A percentile compares a stretch with the other conserved stretches of the same genome.
These are phyloP conservation scores for Colaptes auratus DNA, from an alignment of 2,113 vertebrate species.

Conservation along the genomic window DNA sequence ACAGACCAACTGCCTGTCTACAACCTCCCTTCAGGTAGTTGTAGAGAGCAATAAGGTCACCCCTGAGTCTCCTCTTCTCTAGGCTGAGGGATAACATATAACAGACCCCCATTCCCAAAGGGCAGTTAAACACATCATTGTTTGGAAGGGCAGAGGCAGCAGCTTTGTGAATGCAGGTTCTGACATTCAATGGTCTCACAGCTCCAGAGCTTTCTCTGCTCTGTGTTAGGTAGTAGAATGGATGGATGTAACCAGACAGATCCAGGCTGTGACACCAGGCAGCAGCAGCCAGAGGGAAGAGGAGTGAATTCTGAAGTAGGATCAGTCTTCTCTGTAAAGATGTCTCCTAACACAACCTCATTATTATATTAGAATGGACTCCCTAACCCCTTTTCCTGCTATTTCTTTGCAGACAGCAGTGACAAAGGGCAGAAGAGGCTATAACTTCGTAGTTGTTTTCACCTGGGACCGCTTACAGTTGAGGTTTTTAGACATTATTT, in stretches of 20 bases:
- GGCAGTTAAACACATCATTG: not conserved
- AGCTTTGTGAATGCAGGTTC: not conserved
- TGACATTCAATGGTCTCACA: not conserved
- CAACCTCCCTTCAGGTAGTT: too few species aligned
- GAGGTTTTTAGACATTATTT: not conserved
- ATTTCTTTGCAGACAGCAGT: not conserved
- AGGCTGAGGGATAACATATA: too few species aligned
- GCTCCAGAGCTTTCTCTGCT: not conserved
- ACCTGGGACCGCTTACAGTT: not conserved
- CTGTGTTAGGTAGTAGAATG: not conserved
- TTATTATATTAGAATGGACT: not conserved
- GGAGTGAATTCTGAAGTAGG: not conserved
- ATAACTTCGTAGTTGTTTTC: not conserved
- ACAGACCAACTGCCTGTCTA: too few species aligned
- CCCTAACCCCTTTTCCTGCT: not conserved
- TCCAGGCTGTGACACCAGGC: not conserved
- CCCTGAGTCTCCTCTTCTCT: too few species aligned
- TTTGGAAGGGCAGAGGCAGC: not conserved
- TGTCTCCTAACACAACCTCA: not conserved
- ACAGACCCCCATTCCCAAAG: not conserved
- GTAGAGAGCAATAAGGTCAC: too few species aligned
- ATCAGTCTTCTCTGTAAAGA: not conserved
- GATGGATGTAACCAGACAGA: not conserved
- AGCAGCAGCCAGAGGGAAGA: not conserved
- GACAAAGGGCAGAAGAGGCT: not conserved